Percentiles rank a stretch among this genome's conserved stretches.
Conservation (phyloP, 2,888 invertebrate genomes). For the Chelonus formosanus region DNA sequence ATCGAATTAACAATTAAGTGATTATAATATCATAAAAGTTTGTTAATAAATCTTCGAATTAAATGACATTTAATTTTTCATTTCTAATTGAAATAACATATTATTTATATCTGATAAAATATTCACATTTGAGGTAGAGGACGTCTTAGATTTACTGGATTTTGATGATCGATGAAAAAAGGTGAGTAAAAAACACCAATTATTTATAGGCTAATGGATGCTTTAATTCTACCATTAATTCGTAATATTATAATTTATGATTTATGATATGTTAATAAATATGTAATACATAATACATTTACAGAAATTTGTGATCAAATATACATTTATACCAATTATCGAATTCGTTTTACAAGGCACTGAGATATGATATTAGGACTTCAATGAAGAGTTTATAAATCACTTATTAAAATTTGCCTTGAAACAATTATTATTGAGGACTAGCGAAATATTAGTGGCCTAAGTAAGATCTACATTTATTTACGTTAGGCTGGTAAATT, state of each 20-base stretch:
- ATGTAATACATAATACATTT: conserved; percentile 47
- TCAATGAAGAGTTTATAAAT: conserved; percentile 11
- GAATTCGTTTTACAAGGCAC: conserved; percentile 43
- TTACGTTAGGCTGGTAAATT: neutral
- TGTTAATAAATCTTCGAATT: conserved; percentile 38
- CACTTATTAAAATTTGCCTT: conserved; percentile 17
- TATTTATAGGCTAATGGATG: too few species aligned
- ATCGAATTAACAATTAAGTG: conserved; percentile 34
- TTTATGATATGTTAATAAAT: conserved; percentile 49
- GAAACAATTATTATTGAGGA: conserved; percentile 9
- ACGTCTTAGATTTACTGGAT: too few species aligned
- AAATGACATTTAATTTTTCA: too few species aligned
- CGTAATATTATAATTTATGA: conserved; percentile 30
- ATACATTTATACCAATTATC: conserved; percentile 45
- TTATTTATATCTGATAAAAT: too few species aligned
- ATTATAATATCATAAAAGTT: conserved; percentile 16
- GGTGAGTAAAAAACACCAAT: too few species aligned
- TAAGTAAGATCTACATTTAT: conserved; percentile 9
- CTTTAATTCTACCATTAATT: neutral
- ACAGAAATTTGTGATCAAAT: conserved; percentile 47
- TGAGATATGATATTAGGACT: conserved; percentile 35
- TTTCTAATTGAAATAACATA: too few species aligned
- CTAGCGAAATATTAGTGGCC: conserved; percentile 8
- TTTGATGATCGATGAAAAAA: too few species aligned
- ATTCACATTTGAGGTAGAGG: too few species aligned